A percentile compares a stretch with the other conserved stretches of the same genome.
Evolutionary conservation across 2,113 vertebrate genomes (phyloP).

Genomic region (Ursus arctos): DNA sequence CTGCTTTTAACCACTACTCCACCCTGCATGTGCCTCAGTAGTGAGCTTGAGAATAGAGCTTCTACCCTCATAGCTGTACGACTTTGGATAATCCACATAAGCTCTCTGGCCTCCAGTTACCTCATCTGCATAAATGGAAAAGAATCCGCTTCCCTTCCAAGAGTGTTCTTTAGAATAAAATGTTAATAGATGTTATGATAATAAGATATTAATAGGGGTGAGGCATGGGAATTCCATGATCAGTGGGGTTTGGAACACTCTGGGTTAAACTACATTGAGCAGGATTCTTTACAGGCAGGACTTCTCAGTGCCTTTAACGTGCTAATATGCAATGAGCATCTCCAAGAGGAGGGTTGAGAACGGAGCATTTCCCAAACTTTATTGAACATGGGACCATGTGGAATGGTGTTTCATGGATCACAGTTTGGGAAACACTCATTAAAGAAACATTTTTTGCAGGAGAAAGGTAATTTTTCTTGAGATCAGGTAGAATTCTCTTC

Average conservation of each 20-base stretch:
- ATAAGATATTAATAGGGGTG: background rate
- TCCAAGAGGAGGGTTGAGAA: background rate
- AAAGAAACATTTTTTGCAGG: background rate
- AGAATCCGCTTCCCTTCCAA: background rate
- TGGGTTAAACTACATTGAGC: background rate
- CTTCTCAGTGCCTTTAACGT: background rate
- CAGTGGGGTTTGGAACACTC: background rate
- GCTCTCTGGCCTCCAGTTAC: background rate
- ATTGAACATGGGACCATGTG: background rate
- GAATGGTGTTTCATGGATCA: background rate
- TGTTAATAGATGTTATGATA: background rate
- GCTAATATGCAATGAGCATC: background rate
- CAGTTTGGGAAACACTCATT: background rate
- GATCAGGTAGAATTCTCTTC: background rate
- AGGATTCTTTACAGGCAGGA: background rate
- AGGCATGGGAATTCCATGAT: background rate
- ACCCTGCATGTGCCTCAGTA: background rate
- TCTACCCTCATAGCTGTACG: background rate
- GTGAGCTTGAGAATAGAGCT: background rate
- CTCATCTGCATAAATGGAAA: background rate
- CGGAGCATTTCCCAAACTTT: background rate
- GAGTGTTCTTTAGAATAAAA: background rate
- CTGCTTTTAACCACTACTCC: background rate
- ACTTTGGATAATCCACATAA: background rate
- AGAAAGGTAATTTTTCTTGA: background rate